Percentiles rank a stretch among this genome's conserved stretches.
Conservation (phyloP, 2,888 invertebrate genomes). For the Temnothorax rugatulus region DNA sequence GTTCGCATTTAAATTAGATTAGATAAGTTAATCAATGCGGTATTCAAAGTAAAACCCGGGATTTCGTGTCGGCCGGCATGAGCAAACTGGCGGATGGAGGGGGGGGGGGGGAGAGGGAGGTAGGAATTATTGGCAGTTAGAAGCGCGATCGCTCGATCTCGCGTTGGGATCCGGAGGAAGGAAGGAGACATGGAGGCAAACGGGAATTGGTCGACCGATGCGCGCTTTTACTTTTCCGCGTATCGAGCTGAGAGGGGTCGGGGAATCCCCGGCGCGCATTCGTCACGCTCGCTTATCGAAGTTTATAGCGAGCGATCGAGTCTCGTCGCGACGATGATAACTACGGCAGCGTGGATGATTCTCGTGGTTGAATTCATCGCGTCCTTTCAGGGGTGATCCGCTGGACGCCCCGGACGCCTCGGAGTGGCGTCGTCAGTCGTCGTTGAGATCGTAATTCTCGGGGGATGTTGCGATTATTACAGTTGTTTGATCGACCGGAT, state of each 20-base stretch:
- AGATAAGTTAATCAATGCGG: slow-evolving; percentile 86
- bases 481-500: slow-evolving; percentile 6
- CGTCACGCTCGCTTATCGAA: slow-evolving; percentile 48
- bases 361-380: slow-evolving; percentile 35
- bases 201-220: slow-evolving; percentile 13
- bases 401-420: not conserved
- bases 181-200: not conserved
- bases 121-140: slow-evolving; percentile 71
- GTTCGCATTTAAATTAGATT: slow-evolving; percentile 85
- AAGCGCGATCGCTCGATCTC: slow-evolving; percentile 64
- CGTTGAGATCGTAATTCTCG: slow-evolving; percentile 10
- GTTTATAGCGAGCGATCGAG: slow-evolving; percentile 46
- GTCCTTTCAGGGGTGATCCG: not conserved
- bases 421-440: not conserved
- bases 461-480: slow-evolving; percentile 7
- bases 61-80: slow-evolving; percentile 77
- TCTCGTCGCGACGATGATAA: not conserved
- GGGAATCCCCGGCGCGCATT: slow-evolving; percentile 20
- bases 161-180: slow-evolving; percentile 38
- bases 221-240: slow-evolving; percentile 58
- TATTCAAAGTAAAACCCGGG: slow-evolving; percentile 83
- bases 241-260: slow-evolving; percentile 35
- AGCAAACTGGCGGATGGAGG: slow-evolving; percentile 29
- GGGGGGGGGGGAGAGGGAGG: not conserved
- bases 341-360: slow-evolving; percentile 25